Conservation (phyloP, 2,113 vertebrate genomes). For the Dasyornis broadbenti region DNA sequence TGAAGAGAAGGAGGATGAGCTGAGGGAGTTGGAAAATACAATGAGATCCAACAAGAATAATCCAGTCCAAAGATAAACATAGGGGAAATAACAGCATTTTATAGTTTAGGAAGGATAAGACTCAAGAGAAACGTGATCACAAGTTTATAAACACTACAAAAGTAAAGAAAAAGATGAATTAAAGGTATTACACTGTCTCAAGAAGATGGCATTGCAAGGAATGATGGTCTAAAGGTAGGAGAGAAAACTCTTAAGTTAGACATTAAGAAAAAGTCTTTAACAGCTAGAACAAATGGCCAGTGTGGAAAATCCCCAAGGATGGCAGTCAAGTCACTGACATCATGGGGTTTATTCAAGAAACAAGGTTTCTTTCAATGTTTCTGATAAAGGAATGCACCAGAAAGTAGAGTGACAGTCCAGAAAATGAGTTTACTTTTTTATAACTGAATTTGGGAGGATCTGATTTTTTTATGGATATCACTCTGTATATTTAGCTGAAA, state of each 20-base stretch:
- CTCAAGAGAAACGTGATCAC: not conserved
- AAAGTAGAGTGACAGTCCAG: not conserved
- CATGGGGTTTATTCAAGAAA: not conserved
- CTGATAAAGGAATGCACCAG: not conserved
- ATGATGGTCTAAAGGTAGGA: not conserved
- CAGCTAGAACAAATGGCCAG: not conserved
- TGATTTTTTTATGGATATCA: not conserved
- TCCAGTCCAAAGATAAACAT: not conserved
- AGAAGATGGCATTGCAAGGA: not conserved
- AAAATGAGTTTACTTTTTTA: not conserved
- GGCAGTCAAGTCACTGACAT: not conserved
- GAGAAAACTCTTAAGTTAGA: not conserved
- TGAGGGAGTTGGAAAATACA: not conserved
- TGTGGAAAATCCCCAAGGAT: not conserved
- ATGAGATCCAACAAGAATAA: not conserved
- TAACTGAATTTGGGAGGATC: not conserved
- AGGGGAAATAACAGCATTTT: not conserved
- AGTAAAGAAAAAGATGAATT: not conserved
- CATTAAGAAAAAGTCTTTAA: not conserved
- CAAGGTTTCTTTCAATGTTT: not conserved
- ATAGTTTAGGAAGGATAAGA: not conserved
- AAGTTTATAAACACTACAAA: not conserved
- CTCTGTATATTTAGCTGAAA: not conserved
- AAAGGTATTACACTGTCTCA: not conserved
- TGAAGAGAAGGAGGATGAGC: not conserved